Evolutionary conservation across 1,140 invertebrate species (phyloP), one percentile per base, ranked within the genome.

Genomic region (Acromyrmex echinatior): DNA sequence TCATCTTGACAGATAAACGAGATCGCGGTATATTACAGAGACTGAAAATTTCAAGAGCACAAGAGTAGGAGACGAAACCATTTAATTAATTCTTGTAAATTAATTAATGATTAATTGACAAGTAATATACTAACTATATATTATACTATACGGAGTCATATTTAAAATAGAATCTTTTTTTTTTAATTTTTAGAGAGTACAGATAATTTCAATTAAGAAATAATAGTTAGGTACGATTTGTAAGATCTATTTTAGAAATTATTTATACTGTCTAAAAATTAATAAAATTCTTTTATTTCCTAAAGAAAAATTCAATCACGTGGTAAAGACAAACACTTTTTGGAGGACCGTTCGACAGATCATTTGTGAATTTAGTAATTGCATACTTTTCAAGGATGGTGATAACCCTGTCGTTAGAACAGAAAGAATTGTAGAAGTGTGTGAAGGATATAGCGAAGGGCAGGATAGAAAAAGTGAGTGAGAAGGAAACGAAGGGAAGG

Each of bases 381-480:
- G 39, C 35, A 16, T 21, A 25, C 16, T 81, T 81, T 70, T 58
- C 21, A 25, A 39, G 53, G 53, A 82, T 82, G 35, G 39, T 74
- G 39, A 25, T 84, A 84, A 84, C 63, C 28, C 56, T 14, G 18
- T 6, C 56, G 56, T 62, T 21, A 49, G 35, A 81, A 9, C 35
- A 2, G 35, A 49, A 25, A 73, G 25, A 39, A 53, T 79, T 49
- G 63, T 25, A 62, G n/a, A 9, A 51, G 18, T 71, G 56, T 62
- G 63, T 39, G 80, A 82, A 70, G 53, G 53, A 74, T 60, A 5
- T 73, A 39, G 31, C 78, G 3, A 62, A 77, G 71, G 71, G 65
- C 65, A 10, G 74, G 35, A 14, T 65, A 78, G 87, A 73, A 78
- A 79, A 68, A 49, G 5, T 84, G 65, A 31, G 31, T 56, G 65